These are phyloP conservation scores for Sturnus vulgaris DNA, from an alignment of 2,113 vertebrate species.

Conservation along the genomic window DNA sequence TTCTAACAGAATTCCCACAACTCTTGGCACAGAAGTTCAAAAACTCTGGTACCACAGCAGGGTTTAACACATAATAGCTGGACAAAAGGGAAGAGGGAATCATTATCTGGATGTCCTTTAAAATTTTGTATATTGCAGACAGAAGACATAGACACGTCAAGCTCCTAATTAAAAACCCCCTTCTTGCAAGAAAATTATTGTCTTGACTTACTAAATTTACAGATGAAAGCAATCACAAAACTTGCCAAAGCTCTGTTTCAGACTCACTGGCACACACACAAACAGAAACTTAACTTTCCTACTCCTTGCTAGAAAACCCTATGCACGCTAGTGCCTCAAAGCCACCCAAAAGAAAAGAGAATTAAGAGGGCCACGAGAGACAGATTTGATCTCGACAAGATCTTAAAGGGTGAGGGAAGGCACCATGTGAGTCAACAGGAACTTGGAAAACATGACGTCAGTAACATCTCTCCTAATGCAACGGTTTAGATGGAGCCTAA, in stretches of 20 bases:
- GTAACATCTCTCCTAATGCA: slow-evolving; percentile 1
- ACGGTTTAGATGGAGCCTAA: not conserved
- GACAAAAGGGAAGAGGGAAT: not conserved
- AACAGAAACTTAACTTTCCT: not conserved
- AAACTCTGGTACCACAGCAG: not conserved
- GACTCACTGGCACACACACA: not conserved
- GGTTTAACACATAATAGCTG: not conserved
- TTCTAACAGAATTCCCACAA: not conserved
- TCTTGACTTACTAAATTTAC: not conserved
- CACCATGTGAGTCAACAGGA: not conserved
- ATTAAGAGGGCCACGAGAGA: not conserved
- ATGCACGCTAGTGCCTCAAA: not conserved
- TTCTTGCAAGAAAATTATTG: not conserved
- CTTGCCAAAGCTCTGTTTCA: not conserved
- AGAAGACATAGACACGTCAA: not conserved
- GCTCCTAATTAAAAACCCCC: not conserved
- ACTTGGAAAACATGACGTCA: slow-evolving; percentile 24
- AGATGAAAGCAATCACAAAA: not conserved
- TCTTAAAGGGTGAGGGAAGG: not conserved
- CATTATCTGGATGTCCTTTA: not conserved
- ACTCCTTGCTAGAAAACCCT: not conserved
- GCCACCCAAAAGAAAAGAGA: not conserved
- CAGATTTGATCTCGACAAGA: not conserved
- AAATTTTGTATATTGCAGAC: not conserved
- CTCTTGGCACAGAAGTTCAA: not conserved